Evolutionary conservation across 2,797 vertebrate genomes (phyloP).

Genomic region (Merluccius polli): DNA sequence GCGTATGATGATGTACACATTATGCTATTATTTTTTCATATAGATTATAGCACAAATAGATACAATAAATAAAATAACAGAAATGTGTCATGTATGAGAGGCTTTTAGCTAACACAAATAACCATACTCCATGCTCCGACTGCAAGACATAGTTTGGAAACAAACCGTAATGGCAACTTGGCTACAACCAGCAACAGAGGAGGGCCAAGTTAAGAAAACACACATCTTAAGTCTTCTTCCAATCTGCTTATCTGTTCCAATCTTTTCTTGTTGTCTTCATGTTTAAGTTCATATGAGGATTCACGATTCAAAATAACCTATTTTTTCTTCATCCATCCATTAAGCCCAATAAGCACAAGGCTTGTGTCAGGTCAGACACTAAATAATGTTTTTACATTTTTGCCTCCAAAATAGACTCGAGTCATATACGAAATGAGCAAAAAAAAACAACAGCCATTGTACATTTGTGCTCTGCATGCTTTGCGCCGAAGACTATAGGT

Average conservation of each 20-base stretch:
- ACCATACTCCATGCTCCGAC: not conserved
- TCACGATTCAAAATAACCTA: not conserved
- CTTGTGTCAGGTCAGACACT: too few species aligned
- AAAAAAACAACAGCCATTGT: not conserved
- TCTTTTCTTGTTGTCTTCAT: not conserved
- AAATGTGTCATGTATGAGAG: not conserved
- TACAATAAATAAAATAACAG: not conserved
- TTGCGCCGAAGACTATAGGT: not conserved
- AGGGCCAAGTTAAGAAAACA: not conserved
- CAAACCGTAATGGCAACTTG: not conserved
- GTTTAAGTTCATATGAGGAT: not conserved
- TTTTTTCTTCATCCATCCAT: too few species aligned
- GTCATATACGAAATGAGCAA: not conserved
- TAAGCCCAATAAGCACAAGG: too few species aligned
- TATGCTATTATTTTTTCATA: not conserved
- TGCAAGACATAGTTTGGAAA: not conserved
- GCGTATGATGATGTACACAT: not conserved
- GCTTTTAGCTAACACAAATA: not conserved
- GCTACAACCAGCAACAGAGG: not conserved
- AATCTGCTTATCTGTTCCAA: not conserved
- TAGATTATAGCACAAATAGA: not conserved
- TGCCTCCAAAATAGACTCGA: not conserved
- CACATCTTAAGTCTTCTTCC: not conserved
- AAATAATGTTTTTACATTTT: not conserved
- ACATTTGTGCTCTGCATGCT: too few species aligned